Conservation (phyloP, 2,797 vertebrate genomes). For the Sylvia borin region DNA sequence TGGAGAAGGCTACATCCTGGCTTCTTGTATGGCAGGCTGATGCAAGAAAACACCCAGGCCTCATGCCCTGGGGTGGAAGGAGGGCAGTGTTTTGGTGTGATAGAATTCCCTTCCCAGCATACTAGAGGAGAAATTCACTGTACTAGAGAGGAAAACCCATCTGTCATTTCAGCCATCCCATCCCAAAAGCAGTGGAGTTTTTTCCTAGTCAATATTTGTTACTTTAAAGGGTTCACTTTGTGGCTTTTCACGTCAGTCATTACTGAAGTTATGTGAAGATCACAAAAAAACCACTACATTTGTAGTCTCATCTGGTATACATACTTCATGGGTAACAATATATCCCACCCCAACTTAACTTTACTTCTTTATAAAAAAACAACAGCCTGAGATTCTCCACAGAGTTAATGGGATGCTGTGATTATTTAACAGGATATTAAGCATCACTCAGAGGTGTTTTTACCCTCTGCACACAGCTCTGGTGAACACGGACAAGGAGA, state of each 20-base stretch:
- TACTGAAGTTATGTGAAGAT: neutral
- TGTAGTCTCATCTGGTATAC: neutral
- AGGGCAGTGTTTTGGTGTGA: neutral
- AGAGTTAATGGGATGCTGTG: neutral
- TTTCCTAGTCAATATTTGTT: neutral
- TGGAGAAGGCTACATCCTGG: neutral
- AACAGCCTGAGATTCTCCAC: neutral
- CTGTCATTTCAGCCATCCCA: too few relatives aligned
- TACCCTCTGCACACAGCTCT: neutral
- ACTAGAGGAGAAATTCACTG: neutral
- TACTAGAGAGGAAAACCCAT: neutral
- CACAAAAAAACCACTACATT: neutral
- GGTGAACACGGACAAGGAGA: neutral
- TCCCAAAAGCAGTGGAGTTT: neutral
- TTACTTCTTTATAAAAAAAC: neutral
- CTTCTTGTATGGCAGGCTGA: neutral
- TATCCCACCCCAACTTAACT: neutral
- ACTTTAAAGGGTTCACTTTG: neutral
- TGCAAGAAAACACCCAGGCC: neutral
- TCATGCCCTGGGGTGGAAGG: neutral
- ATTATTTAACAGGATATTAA: neutral
- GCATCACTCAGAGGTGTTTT: neutral
- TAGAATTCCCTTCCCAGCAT: neutral
- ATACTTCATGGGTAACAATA: neutral
- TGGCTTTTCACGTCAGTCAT: neutral